phyloP scores from a whole-genome alignment of 2,888 invertebrate genomes.

The Rhimphoctona megacephalus region DNA sequence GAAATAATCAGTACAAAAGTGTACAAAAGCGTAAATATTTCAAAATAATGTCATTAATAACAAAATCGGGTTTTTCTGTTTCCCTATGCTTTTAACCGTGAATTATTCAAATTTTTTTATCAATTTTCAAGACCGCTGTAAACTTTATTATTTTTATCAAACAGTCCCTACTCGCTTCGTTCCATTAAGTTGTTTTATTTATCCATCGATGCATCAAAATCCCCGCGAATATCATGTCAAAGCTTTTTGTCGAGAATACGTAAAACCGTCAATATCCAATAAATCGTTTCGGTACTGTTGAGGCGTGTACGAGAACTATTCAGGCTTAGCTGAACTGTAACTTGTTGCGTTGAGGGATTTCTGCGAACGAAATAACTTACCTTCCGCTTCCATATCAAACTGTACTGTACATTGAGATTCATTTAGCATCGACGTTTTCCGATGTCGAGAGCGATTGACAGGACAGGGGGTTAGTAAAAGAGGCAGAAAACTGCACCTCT shows the following conservation, averaged over 20 bases:
- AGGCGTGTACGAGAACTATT: not conserved
- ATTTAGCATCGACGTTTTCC: slow-evolving; percentile 32
- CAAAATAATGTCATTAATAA: no score
- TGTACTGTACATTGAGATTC: not conserved
- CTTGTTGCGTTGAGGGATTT: slow-evolving; percentile 51
- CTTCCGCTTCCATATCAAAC: not conserved
- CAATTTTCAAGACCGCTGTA: no score
- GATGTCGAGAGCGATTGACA: not conserved
- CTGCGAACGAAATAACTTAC: not conserved
- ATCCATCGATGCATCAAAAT: not conserved
- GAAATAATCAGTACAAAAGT: no score
- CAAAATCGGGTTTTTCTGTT: no score
- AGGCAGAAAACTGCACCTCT: not conserved
- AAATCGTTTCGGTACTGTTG: slow-evolving; percentile 41
- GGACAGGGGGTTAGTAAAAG: not conserved
- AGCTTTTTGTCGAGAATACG: not conserved
- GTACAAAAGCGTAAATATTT: no score
- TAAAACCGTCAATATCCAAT: slow-evolving; percentile 48
- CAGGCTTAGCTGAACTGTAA: slow-evolving; percentile 41
- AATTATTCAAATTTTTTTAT: no score
- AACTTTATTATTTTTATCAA: no score
- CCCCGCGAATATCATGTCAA: not conserved
- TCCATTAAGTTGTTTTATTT: not conserved
- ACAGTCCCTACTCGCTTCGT: no score
- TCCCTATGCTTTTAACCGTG: no score